Conservation (phyloP, 2,797 vertebrate species). For the Acanthurus leucopareius region DNA sequence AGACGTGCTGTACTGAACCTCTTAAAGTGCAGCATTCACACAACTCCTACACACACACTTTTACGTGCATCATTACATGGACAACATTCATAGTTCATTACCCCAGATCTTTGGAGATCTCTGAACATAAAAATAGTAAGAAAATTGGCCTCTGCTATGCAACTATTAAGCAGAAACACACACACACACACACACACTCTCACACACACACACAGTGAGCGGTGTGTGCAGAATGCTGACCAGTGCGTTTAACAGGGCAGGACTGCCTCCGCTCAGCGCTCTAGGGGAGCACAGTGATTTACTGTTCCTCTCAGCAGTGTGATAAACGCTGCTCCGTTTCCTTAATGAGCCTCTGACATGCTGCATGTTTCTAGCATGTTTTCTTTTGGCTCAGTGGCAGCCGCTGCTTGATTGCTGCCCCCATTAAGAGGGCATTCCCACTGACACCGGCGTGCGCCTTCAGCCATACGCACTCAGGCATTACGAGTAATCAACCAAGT, state of each 20-base stretch:
- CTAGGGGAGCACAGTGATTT: constrained; percentile 83
- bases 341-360: constrained; percentile 85
- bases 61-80: background rate
- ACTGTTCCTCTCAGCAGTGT: constrained; percentile 81
- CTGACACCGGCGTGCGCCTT: constrained; percentile 70
- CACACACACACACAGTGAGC: constrained; percentile 10
- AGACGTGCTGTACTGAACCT: background rate
- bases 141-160: constrained; percentile 1
- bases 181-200: constrained; percentile 12
- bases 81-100: constrained; percentile 6
- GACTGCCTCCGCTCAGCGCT: constrained; percentile 69
- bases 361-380: constrained; percentile 80
- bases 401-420: constrained; percentile 79
- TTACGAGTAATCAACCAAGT: constrained; percentile 69
- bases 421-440: constrained; percentile 78
- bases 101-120: background rate
- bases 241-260: constrained; percentile 60
- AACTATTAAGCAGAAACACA: background rate
- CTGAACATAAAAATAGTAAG: constrained; percentile 15
- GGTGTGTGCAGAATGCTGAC: constrained; percentile 51
- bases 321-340: constrained; percentile 77
- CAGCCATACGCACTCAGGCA: constrained; percentile 71
- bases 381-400: constrained; percentile 75
- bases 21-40: background rate
- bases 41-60: background rate